Evolutionary conservation across 2,888 invertebrate genomes (phyloP).

Genomic region (Troglohyphantes excavatus): DNA sequence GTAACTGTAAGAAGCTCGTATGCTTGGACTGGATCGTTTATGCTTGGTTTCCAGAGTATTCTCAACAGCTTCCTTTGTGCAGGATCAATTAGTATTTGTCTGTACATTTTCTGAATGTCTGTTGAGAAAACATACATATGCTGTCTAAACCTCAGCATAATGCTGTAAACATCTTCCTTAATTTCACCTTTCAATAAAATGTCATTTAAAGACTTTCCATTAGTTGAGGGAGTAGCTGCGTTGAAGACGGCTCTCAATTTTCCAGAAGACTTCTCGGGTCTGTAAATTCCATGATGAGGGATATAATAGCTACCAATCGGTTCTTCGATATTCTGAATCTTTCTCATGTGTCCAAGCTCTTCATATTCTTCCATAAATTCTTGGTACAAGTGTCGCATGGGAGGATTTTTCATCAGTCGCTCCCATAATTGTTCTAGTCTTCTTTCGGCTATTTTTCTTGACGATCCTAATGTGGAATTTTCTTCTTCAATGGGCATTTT

Average conservation of each 20-base stretch:
- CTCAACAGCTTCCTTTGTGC: not conserved
- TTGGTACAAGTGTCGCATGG: not conserved
- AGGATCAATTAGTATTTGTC: not conserved
- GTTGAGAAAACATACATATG: slow-evolving; percentile 15
- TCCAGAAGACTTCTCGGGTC: slow-evolving; percentile 66
- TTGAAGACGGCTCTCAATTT: slow-evolving; percentile 79
- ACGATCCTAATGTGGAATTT: not conserved
- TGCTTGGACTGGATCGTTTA: not conserved
- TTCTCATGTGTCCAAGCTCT: slow-evolving; percentile 21
- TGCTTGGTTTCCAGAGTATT: not conserved
- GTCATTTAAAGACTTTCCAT: slow-evolving; percentile 81
- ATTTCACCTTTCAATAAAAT: slow-evolving; percentile 54
- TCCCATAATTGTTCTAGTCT: not conserved
- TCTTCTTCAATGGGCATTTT: slow-evolving; percentile 16
- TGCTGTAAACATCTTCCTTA: not conserved
- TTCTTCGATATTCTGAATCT: not conserved
- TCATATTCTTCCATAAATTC: slow-evolving; percentile 7
- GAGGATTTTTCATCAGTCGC: not conserved
- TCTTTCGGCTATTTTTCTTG: not conserved
- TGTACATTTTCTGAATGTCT: slow-evolving; percentile 10
- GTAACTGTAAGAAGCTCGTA: not conserved
- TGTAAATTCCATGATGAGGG: slow-evolving; percentile 41
- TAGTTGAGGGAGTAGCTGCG: slow-evolving; percentile 42
- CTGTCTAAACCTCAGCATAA: not conserved
- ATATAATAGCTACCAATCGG: slow-evolving; percentile 12